Evolutionary conservation across 2,797 vertebrate species (phyloP), one percentile per base, ranked within the genome.

Genomic region (Malurus leucopterus): DNA sequence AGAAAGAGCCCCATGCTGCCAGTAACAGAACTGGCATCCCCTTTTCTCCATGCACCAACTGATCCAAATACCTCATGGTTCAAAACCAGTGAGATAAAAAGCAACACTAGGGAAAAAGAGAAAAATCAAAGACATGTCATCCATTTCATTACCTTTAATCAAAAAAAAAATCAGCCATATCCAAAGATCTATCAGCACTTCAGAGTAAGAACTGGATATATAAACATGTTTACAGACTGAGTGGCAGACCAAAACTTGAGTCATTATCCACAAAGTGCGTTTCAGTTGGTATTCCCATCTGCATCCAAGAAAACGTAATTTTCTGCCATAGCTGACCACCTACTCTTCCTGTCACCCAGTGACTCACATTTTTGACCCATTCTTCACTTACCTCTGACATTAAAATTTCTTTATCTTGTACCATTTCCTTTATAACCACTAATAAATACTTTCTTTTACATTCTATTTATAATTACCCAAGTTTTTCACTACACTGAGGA

Each of bases 181-280:
- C 58, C 30, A n/a, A 41, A 84, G 69, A 80, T 32, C 34, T 30
- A 65, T 24, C 69, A 74, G 38, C 72, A 44, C 40, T 83, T 82
- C 6, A 7, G 38, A 68, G 57, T 41, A 79, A 69, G 49, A 73
- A 49, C 2, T 26, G 51, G 67, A 73, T 92, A 62, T 13, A 86
- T 36, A 88, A 89, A 78, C 29, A 72, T 30, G 32, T 68, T 57
- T 75, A 70, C 16, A 78, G 80, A 64, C 70, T 65, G 55, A 86
- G 59, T 54, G 61, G 89, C 68, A 91, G 61, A 91, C 93, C 85
- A 88, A 70, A 84, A 50, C 41, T 57, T 93, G 88, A 92, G 86
- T 93, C 91, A 95, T 53, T 84, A 53, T 89, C 85, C 92, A 92
- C 91, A 91, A 46, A 46, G 26, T n/a, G 71, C 79, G 65, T 82